Evolutionary conservation across 1,140 invertebrate species (phyloP).

Genomic region (Drosophila pallidifrons): DNA sequence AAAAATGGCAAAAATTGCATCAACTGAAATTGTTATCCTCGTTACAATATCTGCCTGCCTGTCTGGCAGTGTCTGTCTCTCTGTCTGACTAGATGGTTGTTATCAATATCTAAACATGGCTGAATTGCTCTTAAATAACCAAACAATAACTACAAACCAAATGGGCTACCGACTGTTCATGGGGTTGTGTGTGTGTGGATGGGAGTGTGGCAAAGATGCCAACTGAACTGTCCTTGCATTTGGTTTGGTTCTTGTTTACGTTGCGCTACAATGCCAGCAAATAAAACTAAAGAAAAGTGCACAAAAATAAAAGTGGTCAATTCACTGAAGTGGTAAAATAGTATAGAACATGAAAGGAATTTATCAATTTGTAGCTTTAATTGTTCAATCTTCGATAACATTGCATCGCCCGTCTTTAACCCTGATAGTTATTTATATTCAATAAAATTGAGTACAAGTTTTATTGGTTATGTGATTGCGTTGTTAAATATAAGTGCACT

Average conservation of each 20-base stretch:
- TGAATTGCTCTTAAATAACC: slow-evolving; percentile 82
- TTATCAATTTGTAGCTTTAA: slow-evolving; percentile 27
- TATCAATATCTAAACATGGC: slow-evolving; percentile 79
- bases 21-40: slow-evolving; percentile 70
- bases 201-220: slow-evolving; percentile 18
- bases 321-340: slow-evolving; percentile 25
- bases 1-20: slow-evolving; percentile 63
- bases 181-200: neutral
- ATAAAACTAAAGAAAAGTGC: slow-evolving; percentile 38
- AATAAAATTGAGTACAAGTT: neutral
- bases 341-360: slow-evolving; percentile 15
- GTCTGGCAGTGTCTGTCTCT: slow-evolving; percentile 26
- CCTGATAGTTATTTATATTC: neutral
- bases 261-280: slow-evolving; percentile 32
- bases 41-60: slow-evolving; percentile 45
- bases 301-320: slow-evolving; percentile 32
- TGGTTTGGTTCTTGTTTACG: slow-evolving; percentile 31
- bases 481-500: neutral
- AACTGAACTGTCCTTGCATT: slow-evolving; percentile 34
- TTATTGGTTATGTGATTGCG: neutral
- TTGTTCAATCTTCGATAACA: slow-evolving; percentile 16
- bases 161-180: neutral
- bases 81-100: slow-evolving; percentile 56
- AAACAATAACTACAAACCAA: slow-evolving; percentile 73
- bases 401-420: neutral